A percentile compares a stretch with the other conserved stretches of the same genome.
Conservation (phyloP, 2,888 invertebrate species). For the Chrysomela aeneicollis region DNA sequence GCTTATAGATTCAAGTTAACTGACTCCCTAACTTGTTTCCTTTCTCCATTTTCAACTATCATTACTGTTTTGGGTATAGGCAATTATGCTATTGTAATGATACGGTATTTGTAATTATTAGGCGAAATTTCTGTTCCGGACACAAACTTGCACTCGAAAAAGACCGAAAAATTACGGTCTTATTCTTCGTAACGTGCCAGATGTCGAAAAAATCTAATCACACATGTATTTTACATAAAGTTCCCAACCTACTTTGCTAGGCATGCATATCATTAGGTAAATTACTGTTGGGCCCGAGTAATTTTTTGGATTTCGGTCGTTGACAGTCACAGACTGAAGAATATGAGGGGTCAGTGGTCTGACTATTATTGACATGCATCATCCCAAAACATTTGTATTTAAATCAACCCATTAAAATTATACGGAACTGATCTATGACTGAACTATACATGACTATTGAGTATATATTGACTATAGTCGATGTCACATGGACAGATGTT, state of each 20-base stretch:
- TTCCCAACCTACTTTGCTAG: slow-evolving; percentile 50
- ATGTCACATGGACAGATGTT: too few species aligned
- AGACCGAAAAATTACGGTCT: slow-evolving; percentile 45
- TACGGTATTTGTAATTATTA: slow-evolving; percentile 29
- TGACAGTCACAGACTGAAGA: slow-evolving; percentile 54
- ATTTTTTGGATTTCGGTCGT: slow-evolving; percentile 54
- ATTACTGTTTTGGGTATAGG: slow-evolving; percentile 16
- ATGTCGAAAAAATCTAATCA: slow-evolving; percentile 50
- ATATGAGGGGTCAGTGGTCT: slow-evolving; percentile 27
- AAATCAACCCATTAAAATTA: too few species aligned
- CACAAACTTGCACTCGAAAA: slow-evolving; percentile 38
- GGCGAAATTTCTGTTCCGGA: slow-evolving; percentile 32
- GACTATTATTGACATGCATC: background rate
- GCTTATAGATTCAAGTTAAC: slow-evolving; percentile 15
- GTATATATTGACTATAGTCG: too few species aligned
- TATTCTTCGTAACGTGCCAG: slow-evolving; percentile 41
- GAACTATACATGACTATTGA: too few species aligned
- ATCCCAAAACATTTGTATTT: background rate
- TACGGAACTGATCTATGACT: too few species aligned
- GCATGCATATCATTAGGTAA: slow-evolving; percentile 55
- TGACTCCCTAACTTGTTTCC: slow-evolving; percentile 14
- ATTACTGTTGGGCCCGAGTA: slow-evolving; percentile 51
- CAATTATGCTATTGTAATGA: slow-evolving; percentile 26
- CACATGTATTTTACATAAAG: slow-evolving; percentile 44
- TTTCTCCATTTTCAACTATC: slow-evolving; percentile 12